Base-by-base conservation (phyloP, 2,113 vertebrate genomes). In the Macroglossus sobrinus region DNA sequence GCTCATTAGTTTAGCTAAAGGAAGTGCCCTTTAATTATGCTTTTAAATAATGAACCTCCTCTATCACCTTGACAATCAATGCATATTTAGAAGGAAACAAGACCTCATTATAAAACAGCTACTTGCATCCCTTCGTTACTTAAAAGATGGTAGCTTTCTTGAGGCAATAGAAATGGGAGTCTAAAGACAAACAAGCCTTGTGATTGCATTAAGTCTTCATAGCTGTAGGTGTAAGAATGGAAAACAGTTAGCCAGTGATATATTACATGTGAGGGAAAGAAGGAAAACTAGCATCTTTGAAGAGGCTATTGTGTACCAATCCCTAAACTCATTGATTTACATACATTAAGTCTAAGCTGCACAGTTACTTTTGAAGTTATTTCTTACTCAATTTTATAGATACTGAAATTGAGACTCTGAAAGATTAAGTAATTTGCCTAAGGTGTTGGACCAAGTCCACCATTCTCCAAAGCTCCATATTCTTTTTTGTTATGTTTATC, bases 1-100 rank as follows among this genome's bases (percentile, higher is more conserved):
- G 96, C 94, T 97, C 96, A 94, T 97, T 97, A 97, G 90, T 98
- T 96, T 96, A 97, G 95, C 95, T 97, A 96, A 97, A 97, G 96
- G 71, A 97, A 97, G 78, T 97, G 94, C 92, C 97, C 96, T 97
- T 98, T 98, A 97, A 97, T 98, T 97, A 97, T 94, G 91, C 94
- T 78, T 97, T 96, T 97, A 96, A 95, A 91, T 97, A 98, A 97
- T 97, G 96, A 97, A 95, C 94, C 90, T 97, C 92, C 95, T 97
- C 95, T 91, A 97, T 98, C 97, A 97, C 96, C 93, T 97, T 97
- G 97, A 97, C 97, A 97, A 96, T 97, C 96, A 66, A 89, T 43
- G 38, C 94, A 95, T 95, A 91, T 94, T 97, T 97, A 93, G 86
- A 85, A 93, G 85, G 55, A 94, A 93, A 88, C 87, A 78, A 94